Evolutionary conservation across 2,888 invertebrate species (phyloP), one percentile per base, ranked within the genome.

Genomic region (Acronicta aceris): DNA sequence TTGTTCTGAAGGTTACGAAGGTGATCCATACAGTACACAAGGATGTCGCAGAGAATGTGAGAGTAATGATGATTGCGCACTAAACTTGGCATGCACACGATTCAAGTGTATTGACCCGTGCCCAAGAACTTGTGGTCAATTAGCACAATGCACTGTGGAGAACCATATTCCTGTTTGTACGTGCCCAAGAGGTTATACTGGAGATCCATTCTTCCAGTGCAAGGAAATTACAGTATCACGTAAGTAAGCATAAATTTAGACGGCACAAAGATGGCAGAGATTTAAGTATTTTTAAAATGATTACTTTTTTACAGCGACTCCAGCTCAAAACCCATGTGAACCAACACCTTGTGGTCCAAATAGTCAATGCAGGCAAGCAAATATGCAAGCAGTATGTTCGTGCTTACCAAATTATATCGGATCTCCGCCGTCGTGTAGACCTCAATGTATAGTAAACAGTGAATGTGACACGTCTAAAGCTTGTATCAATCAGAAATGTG

Each of bases 271-370:
- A 13, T 43, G 12, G 13, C 21, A 13, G n/a, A 10, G 43, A 43
- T 25, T 21, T 21, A 21, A 4, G 21, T 21, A 21, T 21, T 7
- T 45, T 27, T 21, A 8, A 46, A 46, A n/a, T 15, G 9, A 47
- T 15, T 16, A 33, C 12, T 12, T 46, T 21, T 48, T 70, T 91
- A 90, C 94, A 76, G 87, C 90, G 56, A 94, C 95, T 47, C 89
- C 93, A 38, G 48, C 61, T 16, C 84, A 95, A 60, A 96, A 98
- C 82, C 98, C 98, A 8, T 98, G 98, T 81, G 95, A 96, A 65
- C 98, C 98, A 55, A 96, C 97, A 25, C 98, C 98, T 0, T 98
- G 98, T 86, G 98, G 98, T 51, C 97, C 98, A 0, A 98, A 98
- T 86, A 97, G 98, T 84, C 97, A 97, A 84, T 98, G 98, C 71